Evolutionary conservation across 2,797 vertebrate species (phyloP), one percentile per base, ranked within the genome.

Genomic region (Centroberyx gerrardi): DNA sequence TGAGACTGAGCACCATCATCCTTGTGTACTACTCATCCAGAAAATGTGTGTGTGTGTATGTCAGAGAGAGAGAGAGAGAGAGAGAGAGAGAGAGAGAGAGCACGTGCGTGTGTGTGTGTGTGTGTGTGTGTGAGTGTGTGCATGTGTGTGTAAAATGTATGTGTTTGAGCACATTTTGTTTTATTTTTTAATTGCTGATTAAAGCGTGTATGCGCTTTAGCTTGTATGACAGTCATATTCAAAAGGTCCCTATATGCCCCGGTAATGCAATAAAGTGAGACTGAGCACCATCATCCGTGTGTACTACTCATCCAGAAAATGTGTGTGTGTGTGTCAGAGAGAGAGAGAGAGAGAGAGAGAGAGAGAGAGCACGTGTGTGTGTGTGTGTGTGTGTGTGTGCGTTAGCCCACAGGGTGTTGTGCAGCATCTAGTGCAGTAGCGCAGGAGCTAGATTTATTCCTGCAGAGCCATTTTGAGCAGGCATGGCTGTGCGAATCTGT

Each of bases 371-470:
- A 55, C 51, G 31, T 60, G 55, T 27, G 54, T 49, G 58, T 76
- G 72, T 72, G 49, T 78, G 67, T 62, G 72, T 65, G 22, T 22
- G 22, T 22, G 1, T 22, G 22, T 22, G 22, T 22, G 22, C 1
- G 22, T 68, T 77, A 74, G 56, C 53, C 83, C 40, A 78, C 52
- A 78, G 76, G 40, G 62, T 81, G 78, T 52, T 74, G 68, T 82
- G 31, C 60, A 72, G 68, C 76, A 64, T 87, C 74, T 84, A 27
- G 67, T 68, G 75, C 67, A 74, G 67, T 48, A 74, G 67, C 72
- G 82, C 80, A 71, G 66, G 53, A 88, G 77, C 72, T 81, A 52
- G 72, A 88, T 83, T 80, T 81, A 88, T 90, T 78, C 74, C 74
- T 81, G 76, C 74, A 55, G 82, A 85, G 74, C 62, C 74, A 69